Percentiles rank a stretch among this genome's conserved stretches.
Evolutionary conservation across 2,113 vertebrate genomes (phyloP).

Genomic region (Leucopternis melanops): DNA sequence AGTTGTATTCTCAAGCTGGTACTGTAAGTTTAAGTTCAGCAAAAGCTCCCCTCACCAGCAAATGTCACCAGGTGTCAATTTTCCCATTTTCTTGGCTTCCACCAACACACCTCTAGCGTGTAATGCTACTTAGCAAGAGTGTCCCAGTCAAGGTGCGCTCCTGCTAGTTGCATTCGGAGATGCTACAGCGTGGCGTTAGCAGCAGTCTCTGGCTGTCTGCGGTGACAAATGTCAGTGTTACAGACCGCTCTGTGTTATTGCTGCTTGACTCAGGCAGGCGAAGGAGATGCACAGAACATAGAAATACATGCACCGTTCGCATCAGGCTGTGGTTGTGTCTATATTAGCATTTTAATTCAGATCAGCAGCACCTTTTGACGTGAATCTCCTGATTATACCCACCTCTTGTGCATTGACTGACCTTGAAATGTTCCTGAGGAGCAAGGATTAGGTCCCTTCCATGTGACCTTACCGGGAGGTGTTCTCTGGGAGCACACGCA

Average conservation of each 20-base stretch:
- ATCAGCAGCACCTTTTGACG: not conserved
- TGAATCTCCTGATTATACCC: not conserved
- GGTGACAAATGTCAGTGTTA: not conserved
- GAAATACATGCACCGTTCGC: accelerated
- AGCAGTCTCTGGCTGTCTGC: not conserved
- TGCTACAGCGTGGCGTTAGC: accelerated
- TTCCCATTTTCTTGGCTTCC: not conserved
- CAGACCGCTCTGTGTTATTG: not conserved
- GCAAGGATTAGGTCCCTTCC: not conserved
- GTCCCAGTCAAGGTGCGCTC: not conserved
- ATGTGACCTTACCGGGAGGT: accelerated
- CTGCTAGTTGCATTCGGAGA: not conserved
- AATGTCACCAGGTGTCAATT: not conserved
- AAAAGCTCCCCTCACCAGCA: not conserved
- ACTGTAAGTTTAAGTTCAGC: not conserved
- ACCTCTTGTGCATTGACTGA: not conserved
- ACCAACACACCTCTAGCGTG: not conserved
- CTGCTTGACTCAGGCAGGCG: accelerated
- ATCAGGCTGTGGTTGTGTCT: not conserved
- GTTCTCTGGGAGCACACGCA: not conserved
- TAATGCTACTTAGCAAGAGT: not conserved
- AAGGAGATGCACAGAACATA: not conserved
- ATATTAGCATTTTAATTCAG: not conserved
- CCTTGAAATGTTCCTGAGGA: not conserved
- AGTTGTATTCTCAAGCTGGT: not conserved